Percentiles rank a stretch among this genome's conserved stretches.
Conservation (phyloP, 2,797 vertebrate species). For the Girardinus metallicus region DNA sequence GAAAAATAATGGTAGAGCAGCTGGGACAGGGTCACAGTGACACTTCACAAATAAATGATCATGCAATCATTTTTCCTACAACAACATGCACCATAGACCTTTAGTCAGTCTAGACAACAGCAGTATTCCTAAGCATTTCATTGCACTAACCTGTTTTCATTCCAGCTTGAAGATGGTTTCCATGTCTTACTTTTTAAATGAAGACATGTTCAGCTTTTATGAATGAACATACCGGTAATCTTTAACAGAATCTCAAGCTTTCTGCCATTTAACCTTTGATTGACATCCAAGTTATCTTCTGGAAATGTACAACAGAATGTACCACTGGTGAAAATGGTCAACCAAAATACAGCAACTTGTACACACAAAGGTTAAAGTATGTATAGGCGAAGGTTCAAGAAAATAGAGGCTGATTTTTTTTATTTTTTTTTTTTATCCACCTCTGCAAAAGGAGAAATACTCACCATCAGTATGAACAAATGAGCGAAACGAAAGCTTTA, state of each 20-base stretch:
- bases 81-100: neutral
- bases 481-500: constrained; percentile 22
- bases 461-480: neutral
- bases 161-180: neutral
- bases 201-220: neutral
- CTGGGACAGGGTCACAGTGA: neutral
- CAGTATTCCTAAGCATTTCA: neutral
- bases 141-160: neutral
- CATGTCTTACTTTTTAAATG: neutral
- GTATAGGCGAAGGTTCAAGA: neutral
- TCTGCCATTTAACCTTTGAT: neutral
- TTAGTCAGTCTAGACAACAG: neutral
- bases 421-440: neutral
- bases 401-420: neutral
- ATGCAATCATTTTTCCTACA: constrained; percentile 4
- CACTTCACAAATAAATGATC: neutral
- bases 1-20: neutral
- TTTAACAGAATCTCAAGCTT: neutral
- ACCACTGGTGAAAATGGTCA: neutral
- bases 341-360: neutral
- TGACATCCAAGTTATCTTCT: neutral
- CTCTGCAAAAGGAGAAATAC: neutral
- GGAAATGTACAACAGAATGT: neutral
- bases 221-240: neutral
- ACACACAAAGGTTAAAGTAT: neutral